Conservation (phyloP, 1,140 invertebrate genomes). For the Lutraria rhynchaena region DNA sequence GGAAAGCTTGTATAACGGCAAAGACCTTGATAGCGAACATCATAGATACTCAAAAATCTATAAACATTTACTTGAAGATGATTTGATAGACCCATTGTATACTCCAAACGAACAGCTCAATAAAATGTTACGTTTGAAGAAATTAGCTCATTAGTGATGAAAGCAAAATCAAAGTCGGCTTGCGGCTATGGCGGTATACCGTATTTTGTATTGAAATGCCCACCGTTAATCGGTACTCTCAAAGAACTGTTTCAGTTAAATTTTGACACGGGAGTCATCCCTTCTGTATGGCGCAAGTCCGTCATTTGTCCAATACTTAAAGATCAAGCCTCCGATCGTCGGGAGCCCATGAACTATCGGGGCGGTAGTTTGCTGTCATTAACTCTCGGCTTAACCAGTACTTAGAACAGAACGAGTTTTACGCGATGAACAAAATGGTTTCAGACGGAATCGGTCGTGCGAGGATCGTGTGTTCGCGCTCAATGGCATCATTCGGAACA, state of each 20-base stretch:
- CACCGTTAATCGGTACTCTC: background rate
- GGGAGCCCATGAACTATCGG: constrained; percentile 26
- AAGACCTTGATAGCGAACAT: background rate
- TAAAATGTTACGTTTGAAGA: constrained; percentile 5
- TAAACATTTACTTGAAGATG: constrained; percentile 26
- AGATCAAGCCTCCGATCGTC: background rate
- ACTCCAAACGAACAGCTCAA: background rate
- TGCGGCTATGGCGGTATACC: constrained; percentile 9
- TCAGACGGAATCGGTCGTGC: constrained; percentile 13
- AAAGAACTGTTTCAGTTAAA: background rate
- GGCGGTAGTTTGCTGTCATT: constrained; percentile 38
- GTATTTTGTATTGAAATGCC: constrained; percentile 27
- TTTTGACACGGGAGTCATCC: constrained; percentile 6
- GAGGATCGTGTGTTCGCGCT: constrained; percentile 34
- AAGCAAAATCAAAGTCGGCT: constrained; percentile 16
- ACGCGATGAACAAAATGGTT: constrained; percentile 44
- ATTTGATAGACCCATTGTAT: constrained; percentile 15
- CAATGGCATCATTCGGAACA: background rate
- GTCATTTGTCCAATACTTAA: constrained; percentile 33
- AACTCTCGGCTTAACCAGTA: background rate
- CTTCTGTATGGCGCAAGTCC: constrained; percentile 2
- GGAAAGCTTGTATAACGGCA: background rate
- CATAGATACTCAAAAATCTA: background rate
- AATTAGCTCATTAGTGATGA: background rate
- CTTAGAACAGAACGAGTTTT: constrained; percentile 13